These are phyloP conservation scores for Nomada fucata DNA, from an alignment of 2,888 invertebrate species.

Conservation along the genomic window DNA sequence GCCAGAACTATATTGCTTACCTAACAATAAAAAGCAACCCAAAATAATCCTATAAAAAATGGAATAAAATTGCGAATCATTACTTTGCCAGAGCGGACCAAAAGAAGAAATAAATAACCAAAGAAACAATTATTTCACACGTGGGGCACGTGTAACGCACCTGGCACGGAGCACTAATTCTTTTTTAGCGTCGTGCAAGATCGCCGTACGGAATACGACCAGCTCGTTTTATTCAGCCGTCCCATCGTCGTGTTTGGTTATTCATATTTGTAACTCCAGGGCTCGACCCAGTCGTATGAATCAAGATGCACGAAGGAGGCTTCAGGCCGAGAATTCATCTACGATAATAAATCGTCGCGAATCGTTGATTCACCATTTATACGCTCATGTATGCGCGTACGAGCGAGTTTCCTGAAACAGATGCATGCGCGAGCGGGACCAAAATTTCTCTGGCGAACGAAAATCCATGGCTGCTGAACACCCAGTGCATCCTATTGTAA, in stretches of 20 bases:
- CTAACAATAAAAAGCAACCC: too few relatives aligned
- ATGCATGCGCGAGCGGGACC: conserved; percentile 12
- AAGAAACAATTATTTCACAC: conserved; percentile 29
- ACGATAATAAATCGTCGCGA: conserved; percentile 68
- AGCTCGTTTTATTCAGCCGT: conserved; percentile 54
- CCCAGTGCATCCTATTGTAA: conserved; percentile 14
- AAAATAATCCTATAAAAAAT: not conserved
- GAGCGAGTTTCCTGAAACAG: conserved; percentile 56
- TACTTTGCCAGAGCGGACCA: too few relatives aligned
- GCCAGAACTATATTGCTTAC: too few relatives aligned
- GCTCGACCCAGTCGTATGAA: conserved; percentile 64
- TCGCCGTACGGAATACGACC: conserved; percentile 13
- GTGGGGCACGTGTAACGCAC: conserved; percentile 26
- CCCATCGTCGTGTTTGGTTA: conserved; percentile 58
- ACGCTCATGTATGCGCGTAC: conserved; percentile 47
- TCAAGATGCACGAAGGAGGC: conserved; percentile 62
- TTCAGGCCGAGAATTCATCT: conserved; percentile 58
- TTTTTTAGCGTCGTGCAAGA: conserved; percentile 21
- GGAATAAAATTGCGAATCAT: not conserved
- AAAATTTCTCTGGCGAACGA: conserved; percentile 33
- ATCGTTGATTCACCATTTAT: conserved; percentile 67
- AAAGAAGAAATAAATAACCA: not conserved
- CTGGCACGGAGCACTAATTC: conserved; percentile 3
- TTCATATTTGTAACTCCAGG: conserved; percentile 60
- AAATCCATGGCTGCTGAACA: conserved; percentile 28